Evolutionary conservation across 2,113 vertebrate species (phyloP).

Genomic region (Pseudorectes ferrugineus): DNA sequence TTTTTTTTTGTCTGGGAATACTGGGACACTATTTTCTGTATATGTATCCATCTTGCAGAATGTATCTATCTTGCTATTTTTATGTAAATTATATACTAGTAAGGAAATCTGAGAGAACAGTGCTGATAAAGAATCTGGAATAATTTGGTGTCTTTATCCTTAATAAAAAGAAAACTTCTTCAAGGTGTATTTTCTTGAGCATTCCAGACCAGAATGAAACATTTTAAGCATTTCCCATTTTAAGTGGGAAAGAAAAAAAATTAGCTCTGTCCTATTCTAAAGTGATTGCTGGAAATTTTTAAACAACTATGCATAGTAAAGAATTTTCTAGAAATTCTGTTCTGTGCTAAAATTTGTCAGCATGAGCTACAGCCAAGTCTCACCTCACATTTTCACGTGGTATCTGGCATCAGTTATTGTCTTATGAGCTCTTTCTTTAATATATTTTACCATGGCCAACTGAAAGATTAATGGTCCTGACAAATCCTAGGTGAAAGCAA

Average conservation of each 20-base stretch:
- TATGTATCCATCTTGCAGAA: not conserved
- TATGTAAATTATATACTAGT: not conserved
- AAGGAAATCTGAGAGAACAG: not conserved
- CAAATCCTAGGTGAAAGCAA: not conserved
- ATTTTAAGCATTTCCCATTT: not conserved
- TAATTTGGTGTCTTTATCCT: not conserved
- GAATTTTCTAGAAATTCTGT: not conserved
- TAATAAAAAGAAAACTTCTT: not conserved
- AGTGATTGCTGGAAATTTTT: not conserved
- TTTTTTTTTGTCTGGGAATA: not conserved
- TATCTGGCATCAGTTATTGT: not conserved
- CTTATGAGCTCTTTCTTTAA: not conserved
- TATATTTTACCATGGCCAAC: not conserved
- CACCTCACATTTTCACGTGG: rapidly evolving
- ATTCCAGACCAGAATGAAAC: not conserved
- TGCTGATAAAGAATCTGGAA: not conserved
- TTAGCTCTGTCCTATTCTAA: not conserved
- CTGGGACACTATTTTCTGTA: not conserved
- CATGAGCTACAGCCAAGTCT: not conserved
- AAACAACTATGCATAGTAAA: not conserved
- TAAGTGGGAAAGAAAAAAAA: not conserved
- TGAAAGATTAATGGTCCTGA: not conserved
- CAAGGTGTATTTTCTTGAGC: not conserved
- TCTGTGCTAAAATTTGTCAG: not conserved
- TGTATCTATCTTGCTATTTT: not conserved